Base-by-base conservation (phyloP, 2,797 vertebrate species). In the Zalophus californianus region DNA sequence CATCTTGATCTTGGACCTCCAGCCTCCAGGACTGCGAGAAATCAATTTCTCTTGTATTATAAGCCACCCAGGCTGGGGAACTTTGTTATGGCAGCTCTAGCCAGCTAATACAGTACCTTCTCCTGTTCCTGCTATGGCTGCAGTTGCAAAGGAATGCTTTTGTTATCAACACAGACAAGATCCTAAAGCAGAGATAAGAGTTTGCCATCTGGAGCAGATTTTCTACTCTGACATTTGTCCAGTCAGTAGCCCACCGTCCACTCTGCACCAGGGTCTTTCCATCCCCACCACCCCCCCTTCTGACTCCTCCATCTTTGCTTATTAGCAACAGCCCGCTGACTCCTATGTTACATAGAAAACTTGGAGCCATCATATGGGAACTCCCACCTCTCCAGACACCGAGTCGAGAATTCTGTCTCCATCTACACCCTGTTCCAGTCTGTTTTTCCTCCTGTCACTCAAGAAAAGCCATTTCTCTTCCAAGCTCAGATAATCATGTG, bases 211-310 rank as follows among this genome's bases (percentile, higher is more conserved):
- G 16, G 3, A n/a, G 62, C 14, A 15, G 9, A 21, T 44, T 32
- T 14, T 23, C 73, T 5, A 0, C 21, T 3, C 8, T 1, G 32
- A 1, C 0, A 1, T 27, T 35, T 5, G n/a, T 35, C 38, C 18
- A 0, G 14, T 14, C 75, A 7, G 14, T 16, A 3, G n/a, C 18
- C 44, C 5, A 0, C 56, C 7, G 16, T 32, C 58, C 13, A 13
- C 3, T 13, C 41, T 62, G n/a, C 29, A 29, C 5, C 9, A 21
- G 25, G 58, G 25, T 38, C 23, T 3, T 23, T 6, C 7, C 1
- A 2, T n/a, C 32, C 35, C 27, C 35, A 13, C 12, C 25, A 0
- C 1, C 27, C 12, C 58, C 32, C 23, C 25, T 5, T 38, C 38
- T 29, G 12, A 5, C 20, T 48, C 38, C 56, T 70, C 35, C 7